Base-by-base conservation (phyloP, 2,888 invertebrate species). In the Microctonus brassicae region DNA sequence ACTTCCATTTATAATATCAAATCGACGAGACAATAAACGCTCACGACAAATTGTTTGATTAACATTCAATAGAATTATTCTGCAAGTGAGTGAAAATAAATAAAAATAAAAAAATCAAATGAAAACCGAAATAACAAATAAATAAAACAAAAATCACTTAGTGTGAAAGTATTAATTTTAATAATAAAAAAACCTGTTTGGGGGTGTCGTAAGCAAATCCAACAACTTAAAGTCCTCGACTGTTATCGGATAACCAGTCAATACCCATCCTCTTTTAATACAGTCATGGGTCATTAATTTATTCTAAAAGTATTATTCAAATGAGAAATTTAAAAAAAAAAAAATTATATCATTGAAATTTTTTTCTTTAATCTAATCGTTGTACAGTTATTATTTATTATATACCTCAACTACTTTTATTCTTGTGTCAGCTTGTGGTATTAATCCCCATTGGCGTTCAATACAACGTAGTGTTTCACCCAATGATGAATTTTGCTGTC, bases 211-310 rank as follows among this genome's bases (percentile, higher is more conserved):
- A 77, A 90, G 87, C 52, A 86, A 87, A 80, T 93, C 92, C 2
- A 93, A 81, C 39, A 89, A 81, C 79, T 91, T 90, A 69, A 93
- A 91, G 77, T 93, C 93, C 0, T 83, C 84, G 0, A 89, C 89
- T 0, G 88, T 88, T 6, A 86, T 88, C 0, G 92, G 92, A 79
- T 90, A 93, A 1, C 90, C 91, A 4, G 90, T 90, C 73, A 93
- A 79, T 17, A 93, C 90, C 92, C 92, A 93, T 0, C 93, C 93
- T 52, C 88, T 86, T 60, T 89, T 88, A 13, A 91, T 79, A 79
- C 92, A 92, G 75, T 92, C 92, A 82, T 90, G 81, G 73, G 87
- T 81, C 29, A 89, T 80, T 55, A 90, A 79, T 71, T 88, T 81
- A 78, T 87, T 85, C 82, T 90, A n/a, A 87, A 73, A 85, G 47